phyloP scores from a whole-genome alignment of 2,113 vertebrate genomes.

The Plestiodon gilberti region DNA sequence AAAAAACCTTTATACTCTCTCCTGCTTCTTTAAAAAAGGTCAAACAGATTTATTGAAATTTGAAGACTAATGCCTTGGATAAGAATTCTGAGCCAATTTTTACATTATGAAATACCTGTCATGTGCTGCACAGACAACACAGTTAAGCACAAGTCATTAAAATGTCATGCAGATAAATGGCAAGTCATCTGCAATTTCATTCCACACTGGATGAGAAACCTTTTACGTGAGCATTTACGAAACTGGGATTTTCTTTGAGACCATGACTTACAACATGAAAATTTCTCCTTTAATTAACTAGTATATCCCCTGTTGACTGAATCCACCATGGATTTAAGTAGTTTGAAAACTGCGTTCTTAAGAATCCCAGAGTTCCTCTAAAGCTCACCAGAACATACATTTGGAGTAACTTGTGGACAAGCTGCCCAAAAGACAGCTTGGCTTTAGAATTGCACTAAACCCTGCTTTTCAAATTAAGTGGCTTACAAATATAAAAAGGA shows the following conservation, averaged over 20 bases:
- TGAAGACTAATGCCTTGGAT: conserved; percentile 11
- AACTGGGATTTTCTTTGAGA: conserved; percentile 20
- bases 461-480: too few species aligned
- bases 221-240: conserved; percentile 50
- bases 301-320: conserved; percentile 32
- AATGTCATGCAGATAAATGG: conserved; percentile 30
- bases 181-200: conserved; percentile 51
- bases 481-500: too few species aligned
- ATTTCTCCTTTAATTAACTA: conserved; percentile 25
- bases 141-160: conserved; percentile 40
- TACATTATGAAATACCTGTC: conserved; percentile 33
- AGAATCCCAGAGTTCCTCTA: not conserved
- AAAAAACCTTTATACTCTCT: not conserved
- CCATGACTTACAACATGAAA: not conserved
- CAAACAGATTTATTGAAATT: not conserved
- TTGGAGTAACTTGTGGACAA: not conserved
- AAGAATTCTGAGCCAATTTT: conserved; percentile 27
- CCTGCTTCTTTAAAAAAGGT: not conserved
- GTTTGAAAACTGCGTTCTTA: not conserved
- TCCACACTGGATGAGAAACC: conserved; percentile 48
- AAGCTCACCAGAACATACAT: not conserved
- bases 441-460: too few species aligned
- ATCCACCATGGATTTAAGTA: not conserved
- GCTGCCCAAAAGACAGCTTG: not conserved
- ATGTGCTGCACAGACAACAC: conserved; percentile 41